Evolutionary conservation across 92 coral and sea anemone species (phyloP).

Genomic region (Porites divaricata): DNA sequence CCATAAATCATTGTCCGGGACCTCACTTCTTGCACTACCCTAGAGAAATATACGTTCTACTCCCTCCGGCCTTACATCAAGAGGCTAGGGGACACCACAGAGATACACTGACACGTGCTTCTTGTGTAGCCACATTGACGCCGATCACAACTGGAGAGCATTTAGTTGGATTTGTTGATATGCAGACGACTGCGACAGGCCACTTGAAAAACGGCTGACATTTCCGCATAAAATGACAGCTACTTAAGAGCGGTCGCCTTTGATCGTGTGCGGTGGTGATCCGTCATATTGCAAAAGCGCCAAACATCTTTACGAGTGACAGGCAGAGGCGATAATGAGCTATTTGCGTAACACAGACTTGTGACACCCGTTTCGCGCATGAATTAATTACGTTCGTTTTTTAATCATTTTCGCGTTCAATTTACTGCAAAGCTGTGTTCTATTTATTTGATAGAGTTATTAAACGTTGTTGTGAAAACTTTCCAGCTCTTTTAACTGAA

Average conservation of each 20-base stretch:
- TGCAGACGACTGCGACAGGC: conserved; percentile 64
- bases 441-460: conserved; percentile 17
- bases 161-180: conserved; percentile 45
- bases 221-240: conserved; percentile 91
- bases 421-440: conserved; percentile 5
- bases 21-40: too few relatives aligned
- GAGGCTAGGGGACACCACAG: conserved; percentile 12
- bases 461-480: conserved; percentile 43
- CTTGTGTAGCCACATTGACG: conserved; percentile 39
- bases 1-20: too few relatives aligned
- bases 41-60: too few relatives aligned
- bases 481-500: conserved; percentile 14
- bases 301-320: conserved; percentile 73
- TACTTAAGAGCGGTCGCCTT: conserved; percentile 75
- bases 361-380: conserved; percentile 62
- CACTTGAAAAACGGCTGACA: conserved; percentile 88
- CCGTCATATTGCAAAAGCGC: conserved; percentile 68
- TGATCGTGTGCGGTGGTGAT: conserved; percentile 74
- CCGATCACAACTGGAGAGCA: conserved; percentile 58
- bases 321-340: conserved; percentile 85
- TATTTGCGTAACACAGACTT: conserved; percentile 78
- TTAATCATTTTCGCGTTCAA: conserved; percentile 21
- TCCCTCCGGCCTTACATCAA: too few relatives aligned
- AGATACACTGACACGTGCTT: conserved; percentile 36
- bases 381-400: conserved; percentile 58